Evolutionary conservation across 2,797 vertebrate species (phyloP).

Genomic region (Micromesistius poutassou): DNA sequence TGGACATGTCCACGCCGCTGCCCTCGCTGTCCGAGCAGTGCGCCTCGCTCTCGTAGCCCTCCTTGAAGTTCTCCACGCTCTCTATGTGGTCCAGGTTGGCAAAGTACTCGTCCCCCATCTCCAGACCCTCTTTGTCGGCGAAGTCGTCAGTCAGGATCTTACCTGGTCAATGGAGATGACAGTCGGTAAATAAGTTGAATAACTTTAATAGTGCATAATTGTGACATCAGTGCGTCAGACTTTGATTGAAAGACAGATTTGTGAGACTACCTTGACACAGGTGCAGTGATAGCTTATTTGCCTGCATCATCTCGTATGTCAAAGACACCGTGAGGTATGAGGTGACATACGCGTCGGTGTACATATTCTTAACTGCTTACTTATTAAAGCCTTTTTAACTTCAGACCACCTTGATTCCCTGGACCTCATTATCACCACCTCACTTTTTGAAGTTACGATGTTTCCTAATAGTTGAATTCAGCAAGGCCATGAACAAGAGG

Average conservation of each 20-base stretch:
- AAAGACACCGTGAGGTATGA: no score
- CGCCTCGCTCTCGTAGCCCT: slow-evolving; percentile 96
- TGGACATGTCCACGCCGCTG: slow-evolving; percentile 88
- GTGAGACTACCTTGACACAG: no score
- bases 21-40: slow-evolving; percentile 92
- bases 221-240: no score
- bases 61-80: slow-evolving; percentile 98
- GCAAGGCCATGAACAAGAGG: not conserved
- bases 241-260: no score
- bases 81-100: slow-evolving; percentile 98
- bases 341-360: no score
- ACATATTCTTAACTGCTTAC: not conserved
- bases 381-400: not conserved
- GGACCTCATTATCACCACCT: not conserved
- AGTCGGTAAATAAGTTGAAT: not conserved
- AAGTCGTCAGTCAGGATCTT: slow-evolving; percentile 98
- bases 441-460: not conserved
- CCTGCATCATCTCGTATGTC: no score
- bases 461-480: not conserved
- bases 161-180: slow-evolving; percentile 65
- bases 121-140: slow-evolving; percentile 94
- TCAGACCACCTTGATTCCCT: not conserved
- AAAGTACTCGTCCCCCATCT: slow-evolving; percentile 98
- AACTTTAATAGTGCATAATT: no score
- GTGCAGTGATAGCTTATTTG: no score